Percentiles rank a stretch among this genome's conserved stretches.
Conservation (phyloP, 2,888 invertebrate species). For the Troilus luridus region DNA sequence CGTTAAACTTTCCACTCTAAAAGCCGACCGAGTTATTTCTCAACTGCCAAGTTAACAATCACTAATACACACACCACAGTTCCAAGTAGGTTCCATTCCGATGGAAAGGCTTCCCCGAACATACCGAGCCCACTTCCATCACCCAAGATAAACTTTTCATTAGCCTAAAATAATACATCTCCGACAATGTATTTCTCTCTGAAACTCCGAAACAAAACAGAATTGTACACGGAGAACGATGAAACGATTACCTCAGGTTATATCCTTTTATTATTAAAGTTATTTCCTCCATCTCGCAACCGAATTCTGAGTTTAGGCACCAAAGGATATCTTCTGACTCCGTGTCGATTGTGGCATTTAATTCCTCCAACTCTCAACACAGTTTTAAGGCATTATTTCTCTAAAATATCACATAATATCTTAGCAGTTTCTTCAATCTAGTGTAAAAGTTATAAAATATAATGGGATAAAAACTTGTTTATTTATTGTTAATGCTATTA, state of each 20-base stretch:
- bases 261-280: neutral
- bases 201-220: neutral
- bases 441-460: too few species aligned
- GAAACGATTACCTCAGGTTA: neutral
- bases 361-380: neutral
- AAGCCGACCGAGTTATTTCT: neutral
- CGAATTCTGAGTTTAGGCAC: too few species aligned
- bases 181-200: neutral
- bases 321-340: too few species aligned
- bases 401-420: too few species aligned
- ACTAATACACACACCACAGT: neutral
- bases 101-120: neutral
- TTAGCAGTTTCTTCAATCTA: too few species aligned
- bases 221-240: neutral
- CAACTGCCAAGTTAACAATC: neutral
- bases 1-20: neutral
- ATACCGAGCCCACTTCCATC: neutral
- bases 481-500: too few species aligned
- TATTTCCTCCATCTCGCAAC: too few species aligned
- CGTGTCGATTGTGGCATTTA: neutral
- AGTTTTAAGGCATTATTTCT: too few species aligned
- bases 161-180: neutral
- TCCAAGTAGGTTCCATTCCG: neutral
- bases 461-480: too few species aligned
- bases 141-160: slow-evolving; percentile 3